phyloP scores from a whole-genome alignment of 2,113 vertebrate species.

The Caloenas nicobarica region DNA sequence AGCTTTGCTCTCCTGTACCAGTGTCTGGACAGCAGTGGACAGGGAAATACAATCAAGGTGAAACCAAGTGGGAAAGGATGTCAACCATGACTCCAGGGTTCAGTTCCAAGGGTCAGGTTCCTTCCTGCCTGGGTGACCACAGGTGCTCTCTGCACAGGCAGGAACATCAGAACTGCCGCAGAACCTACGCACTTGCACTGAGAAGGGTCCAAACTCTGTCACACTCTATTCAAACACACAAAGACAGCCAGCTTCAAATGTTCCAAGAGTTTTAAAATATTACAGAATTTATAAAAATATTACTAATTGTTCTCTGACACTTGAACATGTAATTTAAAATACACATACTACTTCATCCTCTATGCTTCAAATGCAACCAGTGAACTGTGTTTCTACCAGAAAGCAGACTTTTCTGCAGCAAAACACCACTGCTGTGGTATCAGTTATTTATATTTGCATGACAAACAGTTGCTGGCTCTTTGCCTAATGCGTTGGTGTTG shows the following conservation, averaged over 20 bases:
- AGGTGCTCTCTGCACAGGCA: too few relatives aligned
- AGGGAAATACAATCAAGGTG: neutral
- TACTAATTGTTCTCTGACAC: neutral
- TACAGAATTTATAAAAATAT: neutral
- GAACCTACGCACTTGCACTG: neutral
- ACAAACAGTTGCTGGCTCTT: slow-evolving; percentile 62
- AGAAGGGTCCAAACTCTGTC: neutral
- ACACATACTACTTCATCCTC: neutral
- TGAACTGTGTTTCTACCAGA: neutral
- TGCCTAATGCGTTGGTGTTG: slow-evolving; percentile 73
- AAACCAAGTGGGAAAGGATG: neutral
- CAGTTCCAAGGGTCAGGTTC: neutral
- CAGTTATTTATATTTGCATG: slow-evolving; percentile 72
- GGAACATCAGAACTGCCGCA: neutral
- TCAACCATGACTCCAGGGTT: neutral
- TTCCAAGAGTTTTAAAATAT: neutral
- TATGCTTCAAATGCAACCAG: neutral
- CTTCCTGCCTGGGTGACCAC: neutral
- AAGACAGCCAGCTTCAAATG: neutral
- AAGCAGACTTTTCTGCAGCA: slow-evolving; percentile 33
- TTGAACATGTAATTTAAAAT: neutral
- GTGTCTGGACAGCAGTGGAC: neutral
- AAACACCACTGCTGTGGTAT: slow-evolving; percentile 16
- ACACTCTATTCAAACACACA: neutral
- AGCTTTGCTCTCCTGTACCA: neutral